These are phyloP conservation scores for Ectemnius continuus DNA, from an alignment of 2,888 invertebrate species.

Conservation along the genomic window DNA sequence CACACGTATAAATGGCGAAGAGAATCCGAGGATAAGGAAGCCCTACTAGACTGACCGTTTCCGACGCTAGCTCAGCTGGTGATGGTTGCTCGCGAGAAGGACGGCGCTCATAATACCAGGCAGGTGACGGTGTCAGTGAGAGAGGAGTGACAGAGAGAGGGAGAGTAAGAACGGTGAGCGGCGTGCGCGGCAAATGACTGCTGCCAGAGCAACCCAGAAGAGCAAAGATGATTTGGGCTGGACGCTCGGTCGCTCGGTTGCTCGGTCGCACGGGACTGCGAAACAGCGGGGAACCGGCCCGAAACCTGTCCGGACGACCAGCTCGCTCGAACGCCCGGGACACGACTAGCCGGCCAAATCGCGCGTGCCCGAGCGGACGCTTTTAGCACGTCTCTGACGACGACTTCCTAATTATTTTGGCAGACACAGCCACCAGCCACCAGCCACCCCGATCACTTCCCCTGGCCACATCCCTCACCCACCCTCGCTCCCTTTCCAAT, in stretches of 20 bases:
- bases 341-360: constrained; percentile 76
- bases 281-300: constrained; percentile 48
- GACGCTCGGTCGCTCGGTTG: constrained; percentile 51
- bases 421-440: constrained; percentile 79
- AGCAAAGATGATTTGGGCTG: constrained; percentile 33
- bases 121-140: neutral
- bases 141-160: no score
- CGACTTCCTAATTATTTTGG: constrained; percentile 90
- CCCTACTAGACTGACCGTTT: constrained; percentile 8
- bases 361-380: constrained; percentile 81
- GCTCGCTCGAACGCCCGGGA: constrained; percentile 79
- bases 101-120: constrained; percentile 34
- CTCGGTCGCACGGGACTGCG: constrained; percentile 55
- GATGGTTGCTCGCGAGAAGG: constrained; percentile 12
- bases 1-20: no score
- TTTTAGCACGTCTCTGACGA: constrained; percentile 82
- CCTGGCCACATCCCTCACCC: constrained; percentile 21
- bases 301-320: constrained; percentile 60
- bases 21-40: no score
- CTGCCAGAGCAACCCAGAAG: constrained; percentile 23
- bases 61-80: constrained; percentile 23
- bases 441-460: constrained; percentile 47
- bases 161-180: no score
- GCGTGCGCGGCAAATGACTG: constrained; percentile 9
- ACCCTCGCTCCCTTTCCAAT: constrained; percentile 21